Evolutionary conservation across 2,888 invertebrate genomes (phyloP).

Genomic region (Antitype chi): DNA sequence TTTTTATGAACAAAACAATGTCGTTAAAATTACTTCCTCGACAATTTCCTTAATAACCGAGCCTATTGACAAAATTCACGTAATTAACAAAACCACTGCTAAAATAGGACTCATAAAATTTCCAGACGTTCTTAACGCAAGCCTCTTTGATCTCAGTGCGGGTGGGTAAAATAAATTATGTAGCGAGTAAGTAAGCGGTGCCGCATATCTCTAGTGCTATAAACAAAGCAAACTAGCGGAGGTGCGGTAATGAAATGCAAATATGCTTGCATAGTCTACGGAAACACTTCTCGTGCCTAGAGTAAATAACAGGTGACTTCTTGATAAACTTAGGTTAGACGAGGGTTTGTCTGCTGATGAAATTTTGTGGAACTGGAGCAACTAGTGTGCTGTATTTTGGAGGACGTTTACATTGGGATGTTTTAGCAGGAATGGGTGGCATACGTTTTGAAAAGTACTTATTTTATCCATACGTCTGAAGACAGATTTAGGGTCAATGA

Average conservation of each 20-base stretch:
- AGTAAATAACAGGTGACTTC: slow-evolving; percentile 77
- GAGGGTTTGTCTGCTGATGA: slow-evolving; percentile 37
- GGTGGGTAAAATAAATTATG: slow-evolving; percentile 63
- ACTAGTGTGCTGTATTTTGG: slow-evolving; percentile 3
- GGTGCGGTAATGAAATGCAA: slow-evolving; percentile 83
- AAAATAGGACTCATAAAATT: slow-evolving; percentile 55
- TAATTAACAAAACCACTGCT: slow-evolving; percentile 46
- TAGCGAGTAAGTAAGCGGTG: slow-evolving; percentile 59
- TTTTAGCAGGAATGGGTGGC: no score
- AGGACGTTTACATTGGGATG: not conserved
- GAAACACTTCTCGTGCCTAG: slow-evolving; percentile 74
- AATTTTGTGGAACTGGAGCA: slow-evolving; percentile 27
- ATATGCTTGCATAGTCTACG: slow-evolving; percentile 77
- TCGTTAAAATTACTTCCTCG: slow-evolving; percentile 33
- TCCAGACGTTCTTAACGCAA: slow-evolving; percentile 42
- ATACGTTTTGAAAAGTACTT: not conserved
- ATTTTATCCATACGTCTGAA: not conserved
- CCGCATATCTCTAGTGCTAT: slow-evolving; percentile 60
- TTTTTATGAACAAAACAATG: slow-evolving; percentile 10
- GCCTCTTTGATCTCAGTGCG: slow-evolving; percentile 59
- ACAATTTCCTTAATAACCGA: slow-evolving; percentile 37
- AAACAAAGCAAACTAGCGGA: slow-evolving; percentile 69
- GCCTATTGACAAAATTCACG: slow-evolving; percentile 29
- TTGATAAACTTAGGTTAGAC: slow-evolving; percentile 61
- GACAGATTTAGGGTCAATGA: not conserved